phyloP scores from a whole-genome alignment of 2,888 invertebrate species.

The Hedychridium roseum region DNA sequence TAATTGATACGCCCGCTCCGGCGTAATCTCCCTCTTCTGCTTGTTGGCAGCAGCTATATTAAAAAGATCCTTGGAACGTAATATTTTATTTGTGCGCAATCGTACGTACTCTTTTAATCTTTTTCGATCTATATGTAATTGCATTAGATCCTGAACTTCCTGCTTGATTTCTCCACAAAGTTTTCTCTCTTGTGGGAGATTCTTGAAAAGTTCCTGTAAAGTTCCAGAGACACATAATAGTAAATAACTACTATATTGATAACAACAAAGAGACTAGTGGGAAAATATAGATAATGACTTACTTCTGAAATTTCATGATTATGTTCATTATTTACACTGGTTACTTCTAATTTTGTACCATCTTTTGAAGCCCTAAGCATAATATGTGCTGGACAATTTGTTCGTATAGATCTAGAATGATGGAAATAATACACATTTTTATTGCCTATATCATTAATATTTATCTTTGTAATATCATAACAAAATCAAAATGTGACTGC shows the following conservation, averaged over 20 bases:
- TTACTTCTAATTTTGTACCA: conserved; percentile 62
- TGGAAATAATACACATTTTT: conserved; percentile 2
- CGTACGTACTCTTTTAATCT: conserved; percentile 58
- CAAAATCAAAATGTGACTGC: not conserved
- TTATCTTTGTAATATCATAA: conserved; percentile 1
- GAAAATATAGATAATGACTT: conserved; percentile 11
- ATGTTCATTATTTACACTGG: conserved; percentile 64
- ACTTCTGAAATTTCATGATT: conserved; percentile 64
- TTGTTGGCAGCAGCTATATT: conserved; percentile 60
- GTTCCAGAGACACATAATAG: too few species aligned
- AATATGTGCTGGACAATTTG: conserved; percentile 63
- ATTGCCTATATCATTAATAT: too few species aligned
- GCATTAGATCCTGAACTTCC: conserved; percentile 59
- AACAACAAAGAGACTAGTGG: conserved; percentile 4
- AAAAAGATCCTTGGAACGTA: conserved; percentile 59
- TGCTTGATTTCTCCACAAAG: conserved; percentile 58
- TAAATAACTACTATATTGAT: conserved; percentile 1
- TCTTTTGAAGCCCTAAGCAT: conserved; percentile 63
- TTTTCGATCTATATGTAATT: conserved; percentile 57
- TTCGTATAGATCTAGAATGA: conserved; percentile 55
- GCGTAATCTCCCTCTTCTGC: conserved; percentile 52
- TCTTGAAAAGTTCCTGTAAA: conserved; percentile 55
- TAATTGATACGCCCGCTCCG: conserved; percentile 54
- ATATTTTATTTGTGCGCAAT: conserved; percentile 54
- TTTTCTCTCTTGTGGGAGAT: conserved; percentile 60